Evolutionary conservation across 2,888 invertebrate genomes (phyloP).

Genomic region (Drosophila acutilabella): DNA sequence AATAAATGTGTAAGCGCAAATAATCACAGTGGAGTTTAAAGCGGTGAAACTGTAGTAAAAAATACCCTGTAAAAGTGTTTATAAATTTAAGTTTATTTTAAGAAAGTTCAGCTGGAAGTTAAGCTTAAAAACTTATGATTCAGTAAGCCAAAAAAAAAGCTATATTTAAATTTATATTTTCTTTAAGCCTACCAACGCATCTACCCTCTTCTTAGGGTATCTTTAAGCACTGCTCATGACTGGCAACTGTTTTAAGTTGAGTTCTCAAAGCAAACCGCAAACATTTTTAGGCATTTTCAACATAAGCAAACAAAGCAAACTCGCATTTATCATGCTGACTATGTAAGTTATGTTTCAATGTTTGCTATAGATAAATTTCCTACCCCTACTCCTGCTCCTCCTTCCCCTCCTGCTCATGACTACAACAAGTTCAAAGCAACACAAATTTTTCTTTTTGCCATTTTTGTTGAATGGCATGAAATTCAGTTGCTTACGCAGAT

Average conservation of each 20-base stretch:
- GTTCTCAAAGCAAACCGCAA: constrained; percentile 50
- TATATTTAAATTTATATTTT: too few species aligned
- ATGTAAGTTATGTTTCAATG: constrained; percentile 33
- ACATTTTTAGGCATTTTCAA: constrained; percentile 49
- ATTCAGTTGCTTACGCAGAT: constrained; percentile 28
- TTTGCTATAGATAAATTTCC: constrained; percentile 45
- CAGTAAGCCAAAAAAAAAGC: too few species aligned
- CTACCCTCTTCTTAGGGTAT: not conserved
- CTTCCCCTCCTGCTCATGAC: constrained; percentile 19
- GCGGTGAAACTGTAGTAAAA: accelerated
- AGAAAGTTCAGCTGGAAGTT: too few species aligned
- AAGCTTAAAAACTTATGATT: too few species aligned
- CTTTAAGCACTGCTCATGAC: not conserved
- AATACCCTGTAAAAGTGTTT: constrained; percentile 1
- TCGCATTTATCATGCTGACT: constrained; percentile 55
- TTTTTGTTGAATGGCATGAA: constrained; percentile 10
- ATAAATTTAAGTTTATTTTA: too few species aligned
- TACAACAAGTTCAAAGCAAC: constrained; percentile 32
- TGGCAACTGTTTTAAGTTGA: constrained; percentile 45
- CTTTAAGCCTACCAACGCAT: too few species aligned
- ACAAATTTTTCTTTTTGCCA: constrained; percentile 1
- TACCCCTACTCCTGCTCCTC: constrained; percentile 12
- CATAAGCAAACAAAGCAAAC: constrained; percentile 45
- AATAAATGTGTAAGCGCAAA: constrained; percentile 11
- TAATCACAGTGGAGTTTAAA: not conserved